phyloP scores from a whole-genome alignment of 2,797 vertebrate species.

The Silurus aristotelis region DNA sequence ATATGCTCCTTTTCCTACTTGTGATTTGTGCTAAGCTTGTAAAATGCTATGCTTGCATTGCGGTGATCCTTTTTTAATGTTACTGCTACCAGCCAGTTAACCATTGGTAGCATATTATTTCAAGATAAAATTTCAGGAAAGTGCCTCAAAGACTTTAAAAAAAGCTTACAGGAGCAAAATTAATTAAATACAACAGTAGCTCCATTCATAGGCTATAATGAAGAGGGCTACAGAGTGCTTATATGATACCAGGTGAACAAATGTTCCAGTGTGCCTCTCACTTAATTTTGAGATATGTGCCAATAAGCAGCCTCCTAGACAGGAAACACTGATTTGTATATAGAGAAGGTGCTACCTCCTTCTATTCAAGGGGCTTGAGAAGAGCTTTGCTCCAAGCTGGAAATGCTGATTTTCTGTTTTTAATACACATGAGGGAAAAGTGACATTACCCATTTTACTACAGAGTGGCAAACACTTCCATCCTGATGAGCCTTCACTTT shows the following conservation, averaged over 20 bases:
- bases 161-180: conserved; percentile 7
- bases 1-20: not conserved
- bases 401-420: conserved; percentile 64
- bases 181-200: conserved; percentile 29
- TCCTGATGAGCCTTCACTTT: conserved; percentile 46
- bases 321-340: conserved; percentile 60
- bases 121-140: conserved; percentile 17
- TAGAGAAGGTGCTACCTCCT: conserved; percentile 41
- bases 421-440: conserved; percentile 64
- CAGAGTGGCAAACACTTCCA: conserved; percentile 67
- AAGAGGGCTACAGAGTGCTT: conserved; percentile 11
- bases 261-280: conserved; percentile 43
- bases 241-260: conserved; percentile 33
- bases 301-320: conserved; percentile 60
- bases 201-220: conserved; percentile 15
- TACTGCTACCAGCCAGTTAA: conserved; percentile 33
- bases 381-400: conserved; percentile 55
- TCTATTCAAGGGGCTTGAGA: conserved; percentile 54
- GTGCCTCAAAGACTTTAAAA: conserved; percentile 4
- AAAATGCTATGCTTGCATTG: conserved; percentile 15
- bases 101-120: conserved; percentile 18
- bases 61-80: conserved; percentile 26
- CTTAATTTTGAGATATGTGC: conserved; percentile 54
- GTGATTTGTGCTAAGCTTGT: conserved; percentile 32
- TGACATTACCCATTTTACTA: conserved; percentile 57